Conservation (phyloP, 1,140 invertebrate species). For the Solenopsis invicta region DNA sequence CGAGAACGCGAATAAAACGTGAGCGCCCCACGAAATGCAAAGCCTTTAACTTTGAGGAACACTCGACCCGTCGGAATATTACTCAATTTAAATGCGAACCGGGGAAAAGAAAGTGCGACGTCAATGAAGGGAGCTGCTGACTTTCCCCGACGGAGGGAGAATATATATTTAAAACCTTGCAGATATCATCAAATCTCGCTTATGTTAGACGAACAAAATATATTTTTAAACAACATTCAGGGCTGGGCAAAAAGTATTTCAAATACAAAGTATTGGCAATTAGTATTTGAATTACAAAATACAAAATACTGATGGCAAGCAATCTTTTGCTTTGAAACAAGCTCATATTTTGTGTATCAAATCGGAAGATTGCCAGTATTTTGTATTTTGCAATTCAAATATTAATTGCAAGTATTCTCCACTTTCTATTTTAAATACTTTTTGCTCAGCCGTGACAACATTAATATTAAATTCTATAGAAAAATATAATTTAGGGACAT, state of each 20-base stretch:
- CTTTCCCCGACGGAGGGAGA: constrained; percentile 44
- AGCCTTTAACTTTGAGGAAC: constrained; percentile 69
- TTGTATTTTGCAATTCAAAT: too few species aligned
- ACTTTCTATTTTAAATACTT: too few species aligned
- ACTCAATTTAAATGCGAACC: constrained; percentile 73
- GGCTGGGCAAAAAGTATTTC: too few species aligned
- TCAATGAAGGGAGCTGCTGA: constrained; percentile 18
- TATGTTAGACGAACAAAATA: constrained; percentile 42
- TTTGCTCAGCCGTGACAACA: too few species aligned
- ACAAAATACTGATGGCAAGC: too few species aligned
- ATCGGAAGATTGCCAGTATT: too few species aligned
- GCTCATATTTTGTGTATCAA: too few species aligned
- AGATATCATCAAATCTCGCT: constrained; percentile 58
- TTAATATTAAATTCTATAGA: background rate
- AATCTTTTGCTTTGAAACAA: too few species aligned
- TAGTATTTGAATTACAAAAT: too few species aligned
- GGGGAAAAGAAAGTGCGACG: constrained; percentile 56
- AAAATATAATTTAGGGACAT: background rate
- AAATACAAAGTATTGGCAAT: too few species aligned
- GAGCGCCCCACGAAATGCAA: constrained; percentile 65
- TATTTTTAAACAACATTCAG: background rate
- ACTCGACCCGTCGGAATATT: constrained; percentile 66
- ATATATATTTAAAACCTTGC: constrained; percentile 63
- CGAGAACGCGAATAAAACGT: constrained; percentile 62
- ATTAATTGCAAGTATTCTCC: too few species aligned